Base-by-base conservation (phyloP, 2,113 vertebrate genomes). In the Neofelis nebulosa region DNA sequence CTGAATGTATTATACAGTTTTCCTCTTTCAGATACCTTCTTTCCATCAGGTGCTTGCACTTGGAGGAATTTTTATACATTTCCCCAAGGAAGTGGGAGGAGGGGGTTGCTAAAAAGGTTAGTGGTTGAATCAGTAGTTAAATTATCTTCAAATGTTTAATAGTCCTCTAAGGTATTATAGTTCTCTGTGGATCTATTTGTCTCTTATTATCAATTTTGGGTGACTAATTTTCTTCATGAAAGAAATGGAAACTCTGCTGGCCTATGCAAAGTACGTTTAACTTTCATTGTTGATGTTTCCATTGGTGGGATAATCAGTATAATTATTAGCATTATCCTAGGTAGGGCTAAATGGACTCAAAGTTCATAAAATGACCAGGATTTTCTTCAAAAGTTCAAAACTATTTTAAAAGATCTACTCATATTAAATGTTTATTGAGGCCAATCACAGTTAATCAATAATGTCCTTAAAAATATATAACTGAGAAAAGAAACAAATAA, bases 71-170 rank as follows among this genome's bases (percentile, higher is more conserved):
- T 98, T 97, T 98, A 85, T 96, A 93, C 36, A 94, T 97, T 97
- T 98, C 68, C 93, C 63, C 74, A 95, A 98, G 96, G 94, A 98
- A 97, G 48, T 45, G 36, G 52, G 16, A 66, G 33, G 29, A 91
- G 76, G 90, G 45, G 76, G 52, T 92, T 98, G 71, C 94, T 97
- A 65, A 98, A 98, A 97, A 98, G 79, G 79, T 98, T 98, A 97
- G 97, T 96, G 92, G 95, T 97, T 98, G 95, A 99, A 97, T 98
- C 97, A 97, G 96, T 97, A 97, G 92, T 97, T 98, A 98, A 98
- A 97, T 95, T 98, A 97, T 92, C 31, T 89, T 97, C 94, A 97
- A 96, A 94, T 98, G 98, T 98, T 98, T 98, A 97, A 96, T 98
- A 97, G 95, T 9, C 89, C 97, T 98, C 97, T 89, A 96, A 98